Base-by-base conservation (phyloP, 2,113 vertebrate genomes). In the Seriola rivoliana region DNA sequence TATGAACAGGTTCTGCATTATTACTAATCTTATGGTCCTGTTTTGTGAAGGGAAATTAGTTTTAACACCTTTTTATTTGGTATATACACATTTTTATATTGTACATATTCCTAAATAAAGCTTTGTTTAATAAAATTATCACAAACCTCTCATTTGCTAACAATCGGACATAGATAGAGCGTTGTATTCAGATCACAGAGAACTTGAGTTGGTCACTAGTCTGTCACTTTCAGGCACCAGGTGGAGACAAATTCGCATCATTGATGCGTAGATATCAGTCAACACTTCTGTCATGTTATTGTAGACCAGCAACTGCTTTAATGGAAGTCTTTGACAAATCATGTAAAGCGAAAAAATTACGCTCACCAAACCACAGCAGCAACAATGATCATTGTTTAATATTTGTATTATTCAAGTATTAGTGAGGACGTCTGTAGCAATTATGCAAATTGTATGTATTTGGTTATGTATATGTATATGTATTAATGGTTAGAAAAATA, bases 201-300 rank as follows among this genome's bases (percentile, higher is more conserved):
- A 42, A 42, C 40, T 10, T 8, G 8, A 36, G 34, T 6, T 36
- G 34, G 34, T 36, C 4, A 36, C 0, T 36, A 11, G 40, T 42
- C 40, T 42, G 7, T 42, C 46, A 16, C 46, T 16, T n/a, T 25
- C 10, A 42, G 19, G 48, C 74, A 58, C 32, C 14, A 86, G 74
- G 34, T 48, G 57, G 79, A 69, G 79, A 86, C 69, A 78, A 57
- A 21, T 7, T 46, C 0, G 3, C 25, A 17, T 59, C n/a, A 73
- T n/a, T 29, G n/a, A 81, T 32, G 12, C 1, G 8, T 17, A 8
- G 7, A 16, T 11, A 7, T 11, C 13, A 14, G 23, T 17, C 8
- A 16, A 1, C 14, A 23, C 23, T 42, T 40, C 19, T 17, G 14
- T 29, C 29, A 29, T 29, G 19, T 16, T 54, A 19, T 42, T 63